These are phyloP conservation scores for Tachysurus fulvidraco DNA, from an alignment of 2,113 vertebrate genomes.

Conservation along the genomic window DNA sequence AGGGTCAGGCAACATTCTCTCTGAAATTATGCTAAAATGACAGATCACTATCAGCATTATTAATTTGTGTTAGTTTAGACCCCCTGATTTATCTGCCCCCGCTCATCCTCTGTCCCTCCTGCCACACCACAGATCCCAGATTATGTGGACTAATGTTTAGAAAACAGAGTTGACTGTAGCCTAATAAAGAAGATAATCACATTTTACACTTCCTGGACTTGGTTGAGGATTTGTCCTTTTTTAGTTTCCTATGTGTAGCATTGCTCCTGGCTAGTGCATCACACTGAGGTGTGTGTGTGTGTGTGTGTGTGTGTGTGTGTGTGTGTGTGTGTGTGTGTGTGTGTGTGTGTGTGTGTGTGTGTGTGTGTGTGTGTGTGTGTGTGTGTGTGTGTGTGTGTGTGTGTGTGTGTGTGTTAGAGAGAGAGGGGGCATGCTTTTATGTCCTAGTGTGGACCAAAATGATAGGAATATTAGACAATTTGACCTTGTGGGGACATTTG, in stretches of 20 bases:
- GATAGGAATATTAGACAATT: not conserved
- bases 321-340: not conserved
- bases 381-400: not conserved
- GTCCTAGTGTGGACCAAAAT: not conserved
- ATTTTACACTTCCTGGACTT: conserved; percentile 49
- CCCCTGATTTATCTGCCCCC: conserved; percentile 58
- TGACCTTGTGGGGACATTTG: conserved; percentile 49
- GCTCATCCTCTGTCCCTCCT: conserved; percentile 21
- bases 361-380: not conserved
- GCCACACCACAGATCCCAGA: conserved; percentile 51
- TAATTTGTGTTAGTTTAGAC: conserved; percentile 65
- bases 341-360: not conserved
- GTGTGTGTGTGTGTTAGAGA: not conserved
- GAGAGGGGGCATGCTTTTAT: not conserved
- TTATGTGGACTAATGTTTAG: conserved; percentile 63
- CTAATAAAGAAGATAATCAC: conserved; percentile 75
- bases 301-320: not conserved
- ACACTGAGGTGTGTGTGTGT: not conserved
- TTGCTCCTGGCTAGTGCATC: conserved; percentile 46
- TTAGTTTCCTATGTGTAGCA: conserved; percentile 31
- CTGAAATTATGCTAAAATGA: conserved; percentile 58
- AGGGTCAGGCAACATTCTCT: conserved; percentile 43
- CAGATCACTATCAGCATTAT: conserved; percentile 64
- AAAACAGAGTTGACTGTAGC: conserved; percentile 48
- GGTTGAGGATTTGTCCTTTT: conserved; percentile 40